Percentiles rank a stretch among this genome's conserved stretches.
phyloP scores from a whole-genome alignment of 2,888 invertebrate species.

The Eupithecia insigniata region DNA sequence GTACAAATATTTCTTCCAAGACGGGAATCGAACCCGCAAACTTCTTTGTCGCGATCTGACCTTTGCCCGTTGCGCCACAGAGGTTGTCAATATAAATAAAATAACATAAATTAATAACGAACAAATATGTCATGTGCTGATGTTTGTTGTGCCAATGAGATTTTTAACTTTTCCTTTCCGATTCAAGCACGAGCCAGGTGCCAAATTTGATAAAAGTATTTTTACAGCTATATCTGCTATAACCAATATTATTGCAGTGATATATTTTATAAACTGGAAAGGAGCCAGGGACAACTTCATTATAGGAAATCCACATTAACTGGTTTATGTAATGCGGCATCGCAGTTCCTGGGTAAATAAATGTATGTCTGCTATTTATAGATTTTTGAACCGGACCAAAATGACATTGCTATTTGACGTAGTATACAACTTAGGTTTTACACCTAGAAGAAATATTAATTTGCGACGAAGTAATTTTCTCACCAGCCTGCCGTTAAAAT shows the following conservation, averaged over 20 bases:
- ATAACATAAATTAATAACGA: too few species aligned
- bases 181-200: not conserved
- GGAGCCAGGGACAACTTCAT: conserved; percentile 2
- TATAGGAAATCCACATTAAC: conserved; percentile 20
- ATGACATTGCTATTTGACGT: not conserved
- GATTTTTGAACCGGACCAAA: not conserved
- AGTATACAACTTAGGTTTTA: not conserved
- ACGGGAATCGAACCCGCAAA: too few species aligned
- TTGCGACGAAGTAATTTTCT: not conserved
- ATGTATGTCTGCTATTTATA: not conserved
- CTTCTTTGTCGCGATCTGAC: too few species aligned
- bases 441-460: not conserved
- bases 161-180: not conserved
- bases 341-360: not conserved
- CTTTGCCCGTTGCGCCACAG: too few species aligned
- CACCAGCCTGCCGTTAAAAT: not conserved
- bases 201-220: not conserved
- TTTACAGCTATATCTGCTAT: not conserved
- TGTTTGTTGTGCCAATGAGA: too few species aligned
- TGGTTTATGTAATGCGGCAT: conserved; percentile 3
- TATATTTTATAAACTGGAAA: conserved; percentile 12
- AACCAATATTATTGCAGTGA: conserved; percentile 7
- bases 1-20: too few species aligned
- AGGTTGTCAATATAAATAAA: too few species aligned
- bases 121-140: too few species aligned